Base-by-base conservation (phyloP, 2,797 vertebrate species). In the Chloroceryle amazona region DNA sequence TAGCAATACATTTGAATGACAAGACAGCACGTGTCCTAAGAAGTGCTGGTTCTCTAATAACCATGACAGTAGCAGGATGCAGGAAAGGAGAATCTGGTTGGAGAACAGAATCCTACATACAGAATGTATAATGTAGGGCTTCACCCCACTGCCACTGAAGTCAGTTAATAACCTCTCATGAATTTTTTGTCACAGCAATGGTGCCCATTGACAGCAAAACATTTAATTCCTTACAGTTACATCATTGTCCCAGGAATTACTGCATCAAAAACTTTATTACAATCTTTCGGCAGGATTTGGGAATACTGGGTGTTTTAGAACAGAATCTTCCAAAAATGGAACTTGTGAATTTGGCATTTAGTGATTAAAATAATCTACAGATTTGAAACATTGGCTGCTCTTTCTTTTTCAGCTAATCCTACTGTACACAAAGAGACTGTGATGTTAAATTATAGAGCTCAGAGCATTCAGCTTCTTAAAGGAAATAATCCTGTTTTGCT, bases 361-460 rank as follows among this genome's bases (percentile, higher is more conserved):
- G 16, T 42, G 52, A 61, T 44, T 66, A 68, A 83, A 63, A 67
- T 39, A 55, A 70, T 41, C 10, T 61, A 44, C 25, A 71, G 28
- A 49, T 90, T 57, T 93, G 44, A 83, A 86, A 81, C 41, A 49
- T 0, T 90, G 63, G 7, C 72, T 82, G 37, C 33, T 49, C 9
- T 65, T 94, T 60, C 37, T 93, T 76, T 92, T 66, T n/a, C 41
- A 78, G 49, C 31, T 81, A 58, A 90, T 76, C 22, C 68, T 76
- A 33, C 22, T 80, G 63, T 25, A 68, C 47, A 46, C 78, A 63
- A 88, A 54, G 46, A 72, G 76, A 89, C 21, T 46, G 10, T 75
- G n/a, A 72, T 33, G 35, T 39, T 51, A 92, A 89, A 9, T 90
- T 88, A 70, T 9, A 89, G 60, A 86, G 76, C 41, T 92, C 28